These are phyloP conservation scores for Dicrostonyx torquatus DNA, from an alignment of 2,797 vertebrate species.

Conservation along the genomic window DNA sequence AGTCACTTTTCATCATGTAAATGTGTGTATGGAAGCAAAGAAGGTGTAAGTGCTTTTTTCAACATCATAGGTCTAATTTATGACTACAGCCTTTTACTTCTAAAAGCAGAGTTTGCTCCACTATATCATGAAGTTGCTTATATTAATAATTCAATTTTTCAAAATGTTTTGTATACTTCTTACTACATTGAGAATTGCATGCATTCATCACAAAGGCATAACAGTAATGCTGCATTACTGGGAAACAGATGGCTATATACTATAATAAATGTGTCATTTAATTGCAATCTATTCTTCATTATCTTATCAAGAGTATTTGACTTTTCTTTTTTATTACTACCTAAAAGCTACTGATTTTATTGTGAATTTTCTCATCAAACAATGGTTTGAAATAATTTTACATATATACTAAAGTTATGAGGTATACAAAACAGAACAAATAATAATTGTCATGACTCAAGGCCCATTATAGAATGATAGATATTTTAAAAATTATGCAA, in stretches of 20 bases:
- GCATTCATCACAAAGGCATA: background rate
- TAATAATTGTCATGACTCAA: background rate
- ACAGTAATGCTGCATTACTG: background rate
- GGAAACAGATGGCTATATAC: background rate
- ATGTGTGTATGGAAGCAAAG: background rate
- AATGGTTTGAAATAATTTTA: background rate
- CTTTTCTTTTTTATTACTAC: background rate
- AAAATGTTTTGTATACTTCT: background rate
- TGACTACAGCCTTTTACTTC: background rate
- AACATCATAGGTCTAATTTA: constrained; percentile 30
- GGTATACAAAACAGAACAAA: background rate
- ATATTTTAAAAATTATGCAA: background rate
- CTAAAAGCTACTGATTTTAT: background rate
- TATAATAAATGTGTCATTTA: background rate
- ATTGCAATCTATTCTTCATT: background rate
- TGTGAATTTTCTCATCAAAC: background rate
- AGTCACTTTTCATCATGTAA: background rate
- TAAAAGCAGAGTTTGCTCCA: background rate
- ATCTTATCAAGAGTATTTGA: background rate
- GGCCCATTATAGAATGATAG: background rate
- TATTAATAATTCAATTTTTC: constrained; percentile 10
- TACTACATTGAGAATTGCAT: background rate
- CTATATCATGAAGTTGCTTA: constrained; percentile 4
- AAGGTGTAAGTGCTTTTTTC: background rate
- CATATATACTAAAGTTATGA: background rate